phyloP scores from a whole-genome alignment of 2,797 vertebrate species.

The Orestias chungarensis region DNA sequence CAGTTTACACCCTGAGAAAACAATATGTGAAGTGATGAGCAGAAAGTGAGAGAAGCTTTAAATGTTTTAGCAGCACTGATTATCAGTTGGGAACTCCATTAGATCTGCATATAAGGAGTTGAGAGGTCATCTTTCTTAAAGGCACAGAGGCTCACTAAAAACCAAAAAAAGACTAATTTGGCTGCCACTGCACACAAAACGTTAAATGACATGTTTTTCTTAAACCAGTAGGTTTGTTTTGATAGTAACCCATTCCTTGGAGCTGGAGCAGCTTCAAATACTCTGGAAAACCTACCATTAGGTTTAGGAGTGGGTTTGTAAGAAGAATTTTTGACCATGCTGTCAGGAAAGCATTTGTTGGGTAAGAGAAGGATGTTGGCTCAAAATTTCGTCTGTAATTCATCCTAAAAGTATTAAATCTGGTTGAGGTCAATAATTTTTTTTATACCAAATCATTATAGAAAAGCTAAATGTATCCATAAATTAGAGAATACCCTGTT shows the following conservation, averaged over 20 bases:
- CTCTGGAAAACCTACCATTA: not conserved
- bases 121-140: not conserved
- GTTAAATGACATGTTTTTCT: not conserved
- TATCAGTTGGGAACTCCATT: not conserved
- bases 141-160: not conserved
- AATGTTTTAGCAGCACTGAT: not conserved
- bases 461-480: no score
- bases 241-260: not conserved
- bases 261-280: not conserved
- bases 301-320: not conserved
- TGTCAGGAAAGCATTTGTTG: not conserved
- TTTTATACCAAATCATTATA: no score
- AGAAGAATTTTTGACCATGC: not conserved
- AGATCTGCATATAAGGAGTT: not conserved
- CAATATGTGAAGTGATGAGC: not conserved
- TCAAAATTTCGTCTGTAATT: not conserved
- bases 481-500: no score
- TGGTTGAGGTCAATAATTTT: not conserved
- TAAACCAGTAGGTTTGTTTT: not conserved
- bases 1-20: slow-evolving; percentile 91
- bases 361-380: not conserved
- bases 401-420: not conserved
- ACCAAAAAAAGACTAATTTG: not conserved
- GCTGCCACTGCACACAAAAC: not conserved
- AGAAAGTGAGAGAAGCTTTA: not conserved